These are phyloP conservation scores for Centropyge bicolor DNA, from an alignment of 2,797 vertebrate species.

Conservation along the genomic window DNA sequence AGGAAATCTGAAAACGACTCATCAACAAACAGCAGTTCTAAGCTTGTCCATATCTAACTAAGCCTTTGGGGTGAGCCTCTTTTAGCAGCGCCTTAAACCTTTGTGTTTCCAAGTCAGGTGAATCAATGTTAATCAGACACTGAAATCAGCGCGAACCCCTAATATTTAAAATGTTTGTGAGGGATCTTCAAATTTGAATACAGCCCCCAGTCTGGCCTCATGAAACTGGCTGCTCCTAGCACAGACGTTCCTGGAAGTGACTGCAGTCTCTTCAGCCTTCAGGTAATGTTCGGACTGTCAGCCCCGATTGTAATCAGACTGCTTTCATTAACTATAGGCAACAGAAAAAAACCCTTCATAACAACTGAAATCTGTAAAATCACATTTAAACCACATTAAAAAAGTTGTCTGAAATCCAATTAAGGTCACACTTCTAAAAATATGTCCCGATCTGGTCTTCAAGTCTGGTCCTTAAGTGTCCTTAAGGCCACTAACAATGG, in stretches of 20 bases:
- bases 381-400: neutral
- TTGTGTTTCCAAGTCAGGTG: neutral
- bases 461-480: neutral
- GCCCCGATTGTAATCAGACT: neutral
- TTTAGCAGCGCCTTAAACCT: neutral
- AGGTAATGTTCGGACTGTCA: constrained; percentile 18
- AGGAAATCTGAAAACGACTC: neutral
- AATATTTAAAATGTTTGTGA: neutral
- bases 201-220: neutral
- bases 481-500: too few species aligned
- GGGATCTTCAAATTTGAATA: neutral
- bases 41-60: neutral
- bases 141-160: neutral
- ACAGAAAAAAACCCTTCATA: neutral
- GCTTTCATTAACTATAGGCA: constrained; percentile 7
- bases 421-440: neutral
- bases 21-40: neutral
- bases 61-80: neutral
- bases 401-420: neutral
- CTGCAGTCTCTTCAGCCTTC: neutral
- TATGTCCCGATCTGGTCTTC: neutral
- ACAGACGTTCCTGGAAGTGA: neutral
- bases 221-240: neutral
- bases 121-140: neutral
- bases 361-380: constrained; percentile 8